These are phyloP conservation scores for Eulemur rufifrons DNA, from an alignment of 2,113 vertebrate species.

Conservation along the genomic window DNA sequence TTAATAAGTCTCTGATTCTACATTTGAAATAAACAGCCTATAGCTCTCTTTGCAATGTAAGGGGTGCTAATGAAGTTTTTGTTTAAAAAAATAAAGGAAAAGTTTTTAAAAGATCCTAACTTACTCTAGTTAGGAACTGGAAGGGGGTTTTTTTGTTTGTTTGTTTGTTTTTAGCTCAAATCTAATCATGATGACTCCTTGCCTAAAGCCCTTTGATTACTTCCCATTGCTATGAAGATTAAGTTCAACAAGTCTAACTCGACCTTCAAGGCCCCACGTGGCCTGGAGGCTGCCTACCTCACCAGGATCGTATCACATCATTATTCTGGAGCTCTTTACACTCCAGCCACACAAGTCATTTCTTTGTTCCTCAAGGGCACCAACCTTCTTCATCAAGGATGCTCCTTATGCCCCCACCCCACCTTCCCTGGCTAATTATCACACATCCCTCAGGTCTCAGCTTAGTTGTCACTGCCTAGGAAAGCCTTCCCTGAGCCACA, in stretches of 20 bases:
- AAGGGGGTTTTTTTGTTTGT: background rate
- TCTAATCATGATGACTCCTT: background rate
- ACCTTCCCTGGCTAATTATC: background rate
- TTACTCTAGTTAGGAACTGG: background rate
- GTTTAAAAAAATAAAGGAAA: background rate
- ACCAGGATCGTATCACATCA: background rate
- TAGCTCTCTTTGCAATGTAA: background rate
- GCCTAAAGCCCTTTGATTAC: background rate
- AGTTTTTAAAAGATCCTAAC: background rate
- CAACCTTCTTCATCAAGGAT: background rate
- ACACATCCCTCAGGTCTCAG: background rate
- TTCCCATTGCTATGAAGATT: background rate
- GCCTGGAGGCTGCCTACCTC: background rate
- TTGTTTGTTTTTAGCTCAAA: background rate
- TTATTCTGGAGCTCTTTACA: background rate
- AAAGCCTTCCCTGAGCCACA: background rate
- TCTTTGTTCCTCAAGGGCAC: background rate
- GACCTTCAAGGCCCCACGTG: background rate
- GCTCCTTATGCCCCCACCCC: background rate
- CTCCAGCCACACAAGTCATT: background rate
- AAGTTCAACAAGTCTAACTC: conserved; percentile 5
- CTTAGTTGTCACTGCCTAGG: background rate
- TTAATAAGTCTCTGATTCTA: background rate
- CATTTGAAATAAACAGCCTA: background rate
- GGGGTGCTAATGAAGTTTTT: background rate